Conservation (phyloP, 2,888 invertebrate genomes). For the Protonemura montana region DNA sequence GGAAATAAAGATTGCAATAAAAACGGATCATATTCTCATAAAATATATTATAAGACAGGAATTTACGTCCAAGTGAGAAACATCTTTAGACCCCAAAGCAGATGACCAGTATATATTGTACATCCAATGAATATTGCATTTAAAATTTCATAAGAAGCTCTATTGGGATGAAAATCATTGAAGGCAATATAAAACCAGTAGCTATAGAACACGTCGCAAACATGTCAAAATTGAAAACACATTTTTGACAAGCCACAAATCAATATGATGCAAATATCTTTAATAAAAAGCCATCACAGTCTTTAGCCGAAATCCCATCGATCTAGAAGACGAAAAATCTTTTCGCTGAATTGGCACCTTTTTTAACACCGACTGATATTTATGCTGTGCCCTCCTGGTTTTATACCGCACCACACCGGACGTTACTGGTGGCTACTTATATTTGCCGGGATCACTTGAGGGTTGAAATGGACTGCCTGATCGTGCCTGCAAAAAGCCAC, state of each 20-base stretch:
- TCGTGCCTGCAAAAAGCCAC: background rate
- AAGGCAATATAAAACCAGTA: background rate
- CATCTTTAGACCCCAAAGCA: no score
- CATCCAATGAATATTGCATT: background rate
- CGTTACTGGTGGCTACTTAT: background rate
- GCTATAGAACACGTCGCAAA: background rate
- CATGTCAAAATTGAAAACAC: background rate
- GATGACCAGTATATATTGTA: background rate
- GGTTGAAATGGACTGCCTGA: background rate
- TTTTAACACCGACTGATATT: background rate
- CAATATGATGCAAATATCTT: conserved; percentile 33
- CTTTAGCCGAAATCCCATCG: background rate
- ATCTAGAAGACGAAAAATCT: background rate
- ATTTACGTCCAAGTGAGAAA: no score
- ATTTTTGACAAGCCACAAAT: background rate
- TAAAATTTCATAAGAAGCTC: background rate
- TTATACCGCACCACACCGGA: background rate
- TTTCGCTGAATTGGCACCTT: background rate
- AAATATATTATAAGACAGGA: no score
- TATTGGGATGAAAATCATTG: background rate
- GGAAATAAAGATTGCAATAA: no score
- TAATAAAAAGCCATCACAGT: background rate
- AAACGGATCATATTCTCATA: no score
- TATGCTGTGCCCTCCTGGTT: background rate
- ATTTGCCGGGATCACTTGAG: background rate